Conservation (phyloP, 2,113 vertebrate genomes). For the Epinephelus moara region DNA sequence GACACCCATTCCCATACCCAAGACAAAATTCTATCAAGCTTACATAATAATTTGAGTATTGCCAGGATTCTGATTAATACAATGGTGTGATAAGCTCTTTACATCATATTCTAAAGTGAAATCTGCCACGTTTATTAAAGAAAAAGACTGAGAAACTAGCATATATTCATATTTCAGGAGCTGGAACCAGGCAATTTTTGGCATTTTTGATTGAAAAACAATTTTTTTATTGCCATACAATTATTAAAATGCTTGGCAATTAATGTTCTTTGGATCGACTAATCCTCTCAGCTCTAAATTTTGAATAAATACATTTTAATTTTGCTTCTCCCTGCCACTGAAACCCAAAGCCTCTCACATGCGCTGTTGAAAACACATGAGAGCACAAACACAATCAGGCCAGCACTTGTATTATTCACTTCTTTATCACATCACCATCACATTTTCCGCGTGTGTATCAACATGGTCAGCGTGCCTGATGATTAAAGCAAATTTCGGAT, state of each 20-base stretch:
- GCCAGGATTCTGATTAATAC: neutral
- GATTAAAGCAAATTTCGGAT: conserved; percentile 30
- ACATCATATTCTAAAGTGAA: neutral
- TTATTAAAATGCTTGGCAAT: too few species aligned
- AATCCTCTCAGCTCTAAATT: neutral
- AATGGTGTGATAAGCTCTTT: neutral
- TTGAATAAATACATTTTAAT: neutral
- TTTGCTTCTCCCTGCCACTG: neutral
- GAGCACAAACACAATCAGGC: conserved; percentile 13
- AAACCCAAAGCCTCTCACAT: neutral
- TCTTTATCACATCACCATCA: conserved; percentile 23
- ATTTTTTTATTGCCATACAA: neutral
- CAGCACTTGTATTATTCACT: conserved; percentile 26
- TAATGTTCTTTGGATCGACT: too few species aligned
- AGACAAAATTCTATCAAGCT: conserved; percentile 1
- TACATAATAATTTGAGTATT: neutral
- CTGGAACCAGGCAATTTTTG: neutral
- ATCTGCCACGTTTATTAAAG: neutral
- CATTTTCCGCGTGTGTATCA: conserved; percentile 5
- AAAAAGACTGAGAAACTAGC: neutral
- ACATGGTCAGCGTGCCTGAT: conserved; percentile 11
- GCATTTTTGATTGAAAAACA: neutral
- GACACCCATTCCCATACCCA: neutral
- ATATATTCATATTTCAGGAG: neutral
- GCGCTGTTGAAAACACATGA: conserved; percentile 10